Percentiles rank a stretch among this genome's conserved stretches.
Evolutionary conservation across 2,113 vertebrate species (phyloP).

Genomic region (Microtus richardsoni): DNA sequence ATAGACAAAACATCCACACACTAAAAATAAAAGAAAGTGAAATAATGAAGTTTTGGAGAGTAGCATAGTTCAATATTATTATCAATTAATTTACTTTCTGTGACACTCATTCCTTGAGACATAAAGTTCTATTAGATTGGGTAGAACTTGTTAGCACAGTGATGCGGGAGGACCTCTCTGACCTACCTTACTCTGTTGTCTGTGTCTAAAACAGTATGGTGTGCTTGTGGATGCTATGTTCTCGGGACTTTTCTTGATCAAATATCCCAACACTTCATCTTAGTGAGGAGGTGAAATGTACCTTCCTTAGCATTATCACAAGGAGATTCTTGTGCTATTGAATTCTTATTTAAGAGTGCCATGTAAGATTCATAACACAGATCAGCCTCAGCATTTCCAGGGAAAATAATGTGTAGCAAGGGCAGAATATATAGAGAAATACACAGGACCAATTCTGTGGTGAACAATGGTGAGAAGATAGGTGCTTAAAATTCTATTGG

Average conservation of each 20-base stretch:
- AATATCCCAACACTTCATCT: neutral
- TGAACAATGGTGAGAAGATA: neutral
- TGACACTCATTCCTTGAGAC: neutral
- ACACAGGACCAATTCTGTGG: neutral
- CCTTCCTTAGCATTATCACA: neutral
- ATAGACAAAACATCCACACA: neutral
- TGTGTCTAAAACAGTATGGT: neutral
- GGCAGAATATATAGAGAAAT: neutral
- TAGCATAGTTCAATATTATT: neutral
- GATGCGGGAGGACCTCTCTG: neutral
- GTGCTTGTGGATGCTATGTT: neutral
- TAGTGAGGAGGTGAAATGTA: neutral
- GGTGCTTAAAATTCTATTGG: neutral
- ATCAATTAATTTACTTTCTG: neutral
- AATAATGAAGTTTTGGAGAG: neutral
- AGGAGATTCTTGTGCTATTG: neutral
- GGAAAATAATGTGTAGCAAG: neutral
- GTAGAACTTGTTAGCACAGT: neutral
- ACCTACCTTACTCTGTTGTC: neutral
- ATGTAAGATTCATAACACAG: conserved; percentile 8
- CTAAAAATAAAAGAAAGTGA: neutral
- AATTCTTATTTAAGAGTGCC: conserved; percentile 32
- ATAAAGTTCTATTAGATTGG: neutral
- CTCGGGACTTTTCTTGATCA: neutral
- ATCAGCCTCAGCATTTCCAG: neutral